phyloP scores from a whole-genome alignment of 2,797 vertebrate genomes.

The Bufotes viridis region DNA sequence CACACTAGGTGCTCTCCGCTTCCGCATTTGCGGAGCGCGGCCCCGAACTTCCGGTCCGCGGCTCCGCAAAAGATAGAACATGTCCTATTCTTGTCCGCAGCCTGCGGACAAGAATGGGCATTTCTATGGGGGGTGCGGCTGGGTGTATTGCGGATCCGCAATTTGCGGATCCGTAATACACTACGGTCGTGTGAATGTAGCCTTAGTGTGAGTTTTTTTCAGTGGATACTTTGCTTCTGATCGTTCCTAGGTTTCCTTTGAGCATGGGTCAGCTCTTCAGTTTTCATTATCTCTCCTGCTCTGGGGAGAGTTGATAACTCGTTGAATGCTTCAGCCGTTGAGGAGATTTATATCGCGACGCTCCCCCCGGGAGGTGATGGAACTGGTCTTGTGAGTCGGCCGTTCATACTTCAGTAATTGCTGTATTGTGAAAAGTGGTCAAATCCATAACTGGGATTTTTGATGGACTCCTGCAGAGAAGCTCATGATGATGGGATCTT shows the following conservation, averaged over 20 bases:
- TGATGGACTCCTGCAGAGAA: background rate
- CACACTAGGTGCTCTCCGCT: too few species aligned
- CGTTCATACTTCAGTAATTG: background rate
- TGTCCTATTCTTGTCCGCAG: too few species aligned
- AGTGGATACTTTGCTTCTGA: background rate
- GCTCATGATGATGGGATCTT: background rate
- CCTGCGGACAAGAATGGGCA: too few species aligned
- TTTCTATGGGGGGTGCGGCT: too few species aligned
- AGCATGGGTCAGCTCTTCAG: background rate
- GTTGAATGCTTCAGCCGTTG: background rate
- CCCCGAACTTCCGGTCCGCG: too few species aligned
- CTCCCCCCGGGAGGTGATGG: conserved; percentile 1
- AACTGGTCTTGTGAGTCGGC: background rate
- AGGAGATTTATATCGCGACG: conserved; percentile 6
- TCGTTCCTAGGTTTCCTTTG: background rate
- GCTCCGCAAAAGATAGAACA: too few species aligned
- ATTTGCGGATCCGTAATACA: too few species aligned
- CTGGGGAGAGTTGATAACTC: background rate
- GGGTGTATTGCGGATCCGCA: too few species aligned
- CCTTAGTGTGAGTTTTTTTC: background rate
- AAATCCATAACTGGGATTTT: background rate
- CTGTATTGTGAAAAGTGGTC: background rate
- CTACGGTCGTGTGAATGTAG: too few species aligned
- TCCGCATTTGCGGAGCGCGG: too few species aligned
- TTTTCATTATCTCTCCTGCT: conserved; percentile 1